These are phyloP conservation scores for Caerostris darwini DNA, from an alignment of 1,140 invertebrate genomes.

Conservation along the genomic window DNA sequence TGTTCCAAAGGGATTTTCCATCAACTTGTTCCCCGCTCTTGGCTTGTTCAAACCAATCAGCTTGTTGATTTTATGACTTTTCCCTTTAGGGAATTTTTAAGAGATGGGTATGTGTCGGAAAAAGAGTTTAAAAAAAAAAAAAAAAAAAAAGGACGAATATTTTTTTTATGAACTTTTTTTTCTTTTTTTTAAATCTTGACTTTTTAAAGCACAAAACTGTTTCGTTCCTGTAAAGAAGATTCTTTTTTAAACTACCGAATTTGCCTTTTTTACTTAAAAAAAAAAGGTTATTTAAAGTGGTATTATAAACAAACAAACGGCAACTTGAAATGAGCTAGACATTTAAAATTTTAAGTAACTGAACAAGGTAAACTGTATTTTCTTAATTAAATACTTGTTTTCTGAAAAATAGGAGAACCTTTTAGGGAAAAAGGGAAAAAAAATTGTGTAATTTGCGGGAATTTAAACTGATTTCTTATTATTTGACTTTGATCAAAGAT, in stretches of 20 bases:
- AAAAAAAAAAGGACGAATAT: neutral
- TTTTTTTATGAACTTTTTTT: neutral
- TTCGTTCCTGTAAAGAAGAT: neutral
- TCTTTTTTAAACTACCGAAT: neutral
- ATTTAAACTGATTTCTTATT: too few species aligned
- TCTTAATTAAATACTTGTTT: too few species aligned
- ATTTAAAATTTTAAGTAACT: too few species aligned
- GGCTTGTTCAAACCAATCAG: slow-evolving; percentile 66
- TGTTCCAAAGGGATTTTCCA: slow-evolving; percentile 62
- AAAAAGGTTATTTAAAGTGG: too few species aligned
- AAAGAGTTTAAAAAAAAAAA: slow-evolving; percentile 11
- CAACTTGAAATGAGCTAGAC: too few species aligned
- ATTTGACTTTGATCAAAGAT: too few species aligned
- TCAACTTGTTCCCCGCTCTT: slow-evolving; percentile 40
- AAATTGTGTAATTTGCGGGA: too few species aligned
- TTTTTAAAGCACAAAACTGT: neutral
- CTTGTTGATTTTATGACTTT: slow-evolving; percentile 61
- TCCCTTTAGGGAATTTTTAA: slow-evolving; percentile 51
- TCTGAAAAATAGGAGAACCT: too few species aligned
- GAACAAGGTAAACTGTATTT: too few species aligned
- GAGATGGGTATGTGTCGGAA: neutral
- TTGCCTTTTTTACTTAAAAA: too few species aligned
- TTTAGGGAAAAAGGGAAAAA: too few species aligned
- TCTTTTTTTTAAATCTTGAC: neutral
- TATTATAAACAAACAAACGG: too few species aligned